A percentile compares a stretch with the other conserved stretches of the same genome.
These are phyloP conservation scores for Anthonomus grandis DNA, from an alignment of 1,140 invertebrate species.

Conservation along the genomic window DNA sequence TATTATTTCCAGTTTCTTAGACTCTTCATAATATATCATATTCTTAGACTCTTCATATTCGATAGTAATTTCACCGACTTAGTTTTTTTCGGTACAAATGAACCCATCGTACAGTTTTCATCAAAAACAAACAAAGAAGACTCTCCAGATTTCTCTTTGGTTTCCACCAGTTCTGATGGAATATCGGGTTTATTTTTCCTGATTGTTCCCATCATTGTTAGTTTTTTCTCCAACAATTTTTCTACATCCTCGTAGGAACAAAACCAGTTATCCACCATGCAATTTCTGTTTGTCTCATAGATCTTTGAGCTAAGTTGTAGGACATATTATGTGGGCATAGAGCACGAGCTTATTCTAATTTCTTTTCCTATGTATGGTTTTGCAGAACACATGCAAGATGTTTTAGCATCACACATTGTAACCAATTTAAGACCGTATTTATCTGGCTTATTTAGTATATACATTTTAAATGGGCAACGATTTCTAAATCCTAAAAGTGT, in stretches of 20 bases:
- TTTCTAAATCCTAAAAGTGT: conserved; percentile 46
- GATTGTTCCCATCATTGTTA: conserved; percentile 40
- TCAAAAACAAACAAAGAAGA: conserved; percentile 9
- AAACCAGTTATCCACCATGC: conserved; percentile 35
- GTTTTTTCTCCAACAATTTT: conserved; percentile 36
- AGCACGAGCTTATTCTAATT: conserved; percentile 29
- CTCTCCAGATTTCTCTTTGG: background rate
- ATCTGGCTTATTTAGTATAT: conserved; percentile 46
- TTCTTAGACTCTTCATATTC: no score
- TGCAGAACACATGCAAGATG: conserved; percentile 19
- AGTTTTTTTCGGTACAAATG: conserved; percentile 17
- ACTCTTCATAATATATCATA: no score
- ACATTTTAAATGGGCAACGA: conserved; percentile 45
- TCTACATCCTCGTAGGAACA: conserved; percentile 29
- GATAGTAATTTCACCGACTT: conserved; percentile 13
- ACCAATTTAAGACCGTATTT: conserved; percentile 48
- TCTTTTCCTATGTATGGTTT: conserved; percentile 42
- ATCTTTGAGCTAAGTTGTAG: conserved; percentile 39
- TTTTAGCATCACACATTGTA: conserved; percentile 28
- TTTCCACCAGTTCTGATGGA: conserved; percentile 28
- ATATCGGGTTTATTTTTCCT: conserved; percentile 42
- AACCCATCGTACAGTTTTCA: conserved; percentile 9
- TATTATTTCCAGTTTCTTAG: conserved; percentile 18
- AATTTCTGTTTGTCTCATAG: no score
- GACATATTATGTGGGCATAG: conserved; percentile 36